Evolutionary conservation across 2,113 vertebrate genomes (phyloP), one percentile per base, ranked within the genome.

Genomic region (Argyrosomus japonicus): DNA sequence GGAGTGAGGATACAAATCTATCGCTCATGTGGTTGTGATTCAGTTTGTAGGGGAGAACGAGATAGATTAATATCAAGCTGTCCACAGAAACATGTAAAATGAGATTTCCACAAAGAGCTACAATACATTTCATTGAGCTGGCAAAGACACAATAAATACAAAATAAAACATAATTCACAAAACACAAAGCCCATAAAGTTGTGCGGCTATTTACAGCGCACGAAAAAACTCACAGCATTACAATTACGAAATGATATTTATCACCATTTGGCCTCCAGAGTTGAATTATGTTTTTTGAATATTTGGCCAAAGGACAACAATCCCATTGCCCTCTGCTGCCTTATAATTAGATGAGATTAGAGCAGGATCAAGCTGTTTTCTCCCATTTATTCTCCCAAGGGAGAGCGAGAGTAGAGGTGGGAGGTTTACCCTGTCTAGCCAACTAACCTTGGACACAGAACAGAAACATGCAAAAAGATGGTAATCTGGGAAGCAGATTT

Each of bases 291-390:
- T 70, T 77, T 90, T 79, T 25, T 77, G 23, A 75, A 77, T 77
- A 75, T 87, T 61, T 89, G 65, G 27, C 43, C 43, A 82, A 79
- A 83, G 75, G 80, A 85, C 77, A 89, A 84, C 72, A 81, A 70
- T 85, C 64, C 62, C 73, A 79, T 84, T 89, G 81, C 68, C 85
- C 76, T 87, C 81, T 80, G 29, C 74, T 83, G 89, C 76, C 51
- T 84, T 69, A 73, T 86, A 88, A 88, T 89, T 84, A 85, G 75
- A 84, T 1, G 0, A 69, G 62, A 92, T 89, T 86, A 87, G 75
- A 87, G 40, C 56, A 72, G 72, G 36, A 88, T 87, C 86, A 89
- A 77, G 79, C 76, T 79, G 87, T 83, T 91, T 86, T 76, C 73
- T 70, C 51, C 47, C 54, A 79, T 91, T 88, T 90, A 60, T 82